A percentile compares a stretch with the other conserved stretches of the same genome.
These are phyloP conservation scores for Harmothoe impar DNA, from an alignment of 2,888 invertebrate genomes.

Conservation along the genomic window DNA sequence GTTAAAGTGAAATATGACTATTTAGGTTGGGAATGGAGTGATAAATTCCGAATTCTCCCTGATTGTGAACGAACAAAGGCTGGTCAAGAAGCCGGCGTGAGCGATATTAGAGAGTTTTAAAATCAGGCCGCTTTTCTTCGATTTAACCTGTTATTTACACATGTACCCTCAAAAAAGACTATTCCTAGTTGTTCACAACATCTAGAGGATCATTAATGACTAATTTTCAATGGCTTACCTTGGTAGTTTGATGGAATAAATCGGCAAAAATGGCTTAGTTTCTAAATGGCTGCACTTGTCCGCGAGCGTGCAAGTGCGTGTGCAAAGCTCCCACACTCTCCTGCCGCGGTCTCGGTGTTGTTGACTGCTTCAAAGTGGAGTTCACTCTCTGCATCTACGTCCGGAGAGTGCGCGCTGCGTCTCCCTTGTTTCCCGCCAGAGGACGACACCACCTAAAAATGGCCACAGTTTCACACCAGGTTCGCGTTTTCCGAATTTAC, in stretches of 20 bases:
- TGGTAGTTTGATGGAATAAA: not conserved
- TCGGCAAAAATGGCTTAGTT: no score
- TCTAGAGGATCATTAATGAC: not conserved
- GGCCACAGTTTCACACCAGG: not conserved
- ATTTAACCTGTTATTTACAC: not conserved
- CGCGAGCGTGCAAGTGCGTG: not conserved
- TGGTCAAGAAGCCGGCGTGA: not conserved
- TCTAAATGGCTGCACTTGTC: not conserved
- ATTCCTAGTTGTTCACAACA: not conserved
- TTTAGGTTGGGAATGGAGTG: no score
- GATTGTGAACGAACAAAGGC: no score
- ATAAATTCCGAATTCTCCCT: no score
- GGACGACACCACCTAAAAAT: not conserved
- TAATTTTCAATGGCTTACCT: not conserved
- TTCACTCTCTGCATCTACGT: not conserved
- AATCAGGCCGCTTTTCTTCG: not conserved
- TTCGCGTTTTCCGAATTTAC: not conserved
- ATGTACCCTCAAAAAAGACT: not conserved
- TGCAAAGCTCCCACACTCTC: no score
- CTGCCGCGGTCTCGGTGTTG: no score
- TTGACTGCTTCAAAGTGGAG: no score
- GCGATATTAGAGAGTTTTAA: conserved; percentile 27
- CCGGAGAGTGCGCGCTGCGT: not conserved
- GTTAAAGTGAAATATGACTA: no score
- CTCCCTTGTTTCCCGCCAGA: not conserved